Evolutionary conservation across 2,797 vertebrate species (phyloP).

Genomic region (Urosaurus nigricauda): DNA sequence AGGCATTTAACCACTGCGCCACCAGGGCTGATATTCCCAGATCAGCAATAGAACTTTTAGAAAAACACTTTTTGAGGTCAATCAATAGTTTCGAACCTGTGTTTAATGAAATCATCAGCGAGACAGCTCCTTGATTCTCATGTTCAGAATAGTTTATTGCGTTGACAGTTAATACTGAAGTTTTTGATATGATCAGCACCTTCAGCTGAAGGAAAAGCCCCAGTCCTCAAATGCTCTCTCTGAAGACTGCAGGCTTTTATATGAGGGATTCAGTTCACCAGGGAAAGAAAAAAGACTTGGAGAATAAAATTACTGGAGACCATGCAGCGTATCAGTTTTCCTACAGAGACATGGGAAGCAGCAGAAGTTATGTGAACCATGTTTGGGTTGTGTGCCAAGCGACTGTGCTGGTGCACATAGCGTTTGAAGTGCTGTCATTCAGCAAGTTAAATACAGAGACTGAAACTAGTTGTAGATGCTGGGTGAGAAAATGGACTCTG

Average conservation of each 20-base stretch:
- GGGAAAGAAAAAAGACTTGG: neutral
- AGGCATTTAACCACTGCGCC: too few relatives aligned
- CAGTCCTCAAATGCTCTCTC: neutral
- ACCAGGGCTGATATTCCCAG: neutral
- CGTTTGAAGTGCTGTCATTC: slow-evolving; percentile 5
- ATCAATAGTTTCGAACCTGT: neutral
- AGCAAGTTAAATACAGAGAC: slow-evolving; percentile 30
- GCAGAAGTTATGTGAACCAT: slow-evolving; percentile 13
- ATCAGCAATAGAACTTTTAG: neutral
- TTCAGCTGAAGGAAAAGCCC: neutral
- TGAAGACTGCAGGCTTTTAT: neutral
- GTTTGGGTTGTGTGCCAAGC: slow-evolving; percentile 26
- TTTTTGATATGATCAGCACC: neutral
- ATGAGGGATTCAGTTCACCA: neutral
- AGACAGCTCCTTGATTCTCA: neutral
- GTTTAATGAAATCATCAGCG: neutral
- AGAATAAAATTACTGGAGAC: neutral
- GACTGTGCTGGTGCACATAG: neutral
- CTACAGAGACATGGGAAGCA: neutral
- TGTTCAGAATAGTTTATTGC: neutral
- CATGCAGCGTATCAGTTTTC: slow-evolving; percentile 9
- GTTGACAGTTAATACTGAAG: neutral
- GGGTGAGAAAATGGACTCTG: neutral
- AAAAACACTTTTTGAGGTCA: slow-evolving; percentile 1
- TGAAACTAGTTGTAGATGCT: slow-evolving; percentile 5